Base-by-base conservation (phyloP, 2,113 vertebrate genomes). In the Procavia capensis region DNA sequence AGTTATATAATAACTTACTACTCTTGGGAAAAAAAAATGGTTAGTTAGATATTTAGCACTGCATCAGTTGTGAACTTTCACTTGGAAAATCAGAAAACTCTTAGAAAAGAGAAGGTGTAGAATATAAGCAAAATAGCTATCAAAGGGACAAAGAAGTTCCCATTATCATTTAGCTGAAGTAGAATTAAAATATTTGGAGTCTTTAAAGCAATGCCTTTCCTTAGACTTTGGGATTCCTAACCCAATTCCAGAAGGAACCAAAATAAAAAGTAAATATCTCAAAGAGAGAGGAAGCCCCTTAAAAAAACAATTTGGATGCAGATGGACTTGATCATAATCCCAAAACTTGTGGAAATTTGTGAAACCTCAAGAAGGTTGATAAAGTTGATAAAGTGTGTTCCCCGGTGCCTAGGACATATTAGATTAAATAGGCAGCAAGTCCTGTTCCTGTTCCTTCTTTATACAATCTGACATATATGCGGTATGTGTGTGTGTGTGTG, bases 101-200 rank as follows among this genome's bases (percentile, higher is more conserved):
- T 50, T 79, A 74, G 36, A 22, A 61, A 68, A 64, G 47, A 83
- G 61, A 87, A 86, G 19, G 5, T 17, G 25, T 25, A 36, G 6
- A 57, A 83, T 29, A n/a, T 1, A 79, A 83, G 27, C 9, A 80
- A 95, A 93, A 45, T 25, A 79, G 64, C 75, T 20, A 88, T 79
- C 17, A 41, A 75, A 47, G 25, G 43, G 10, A 31, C 11, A 9
- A 29, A 3, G 16, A 25, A 54, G 8, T 64, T 50, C 34, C 34
- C 34, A 80, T 22, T 5, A 70, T 88, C 57, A 47, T 85, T 91
- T 89, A 57, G n/a, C 39, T 72, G 31, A 94, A 91, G 22, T 36
- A 85, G 72, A 93, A 88, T 75, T 72, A 78, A 78, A 95, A 84
- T 84, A 75, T 39, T 70, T 78, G 24, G 89, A 61, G 11, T 85